Evolutionary conservation across 2,797 vertebrate species (phyloP).

Genomic region (Coregonus suidteri): DNA sequence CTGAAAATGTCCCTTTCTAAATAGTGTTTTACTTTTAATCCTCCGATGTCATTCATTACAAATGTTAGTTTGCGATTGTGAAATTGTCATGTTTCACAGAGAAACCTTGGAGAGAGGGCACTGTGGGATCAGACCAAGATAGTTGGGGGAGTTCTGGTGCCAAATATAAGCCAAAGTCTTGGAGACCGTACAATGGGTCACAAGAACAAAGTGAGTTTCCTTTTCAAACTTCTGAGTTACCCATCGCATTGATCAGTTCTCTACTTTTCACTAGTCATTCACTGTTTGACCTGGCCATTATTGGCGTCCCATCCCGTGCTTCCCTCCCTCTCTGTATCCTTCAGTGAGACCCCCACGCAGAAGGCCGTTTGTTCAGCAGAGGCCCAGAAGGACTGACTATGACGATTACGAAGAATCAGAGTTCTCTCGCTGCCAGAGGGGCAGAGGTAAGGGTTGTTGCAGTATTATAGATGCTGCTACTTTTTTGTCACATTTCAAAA

Average conservation of each 20-base stretch:
- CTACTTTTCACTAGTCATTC: not conserved
- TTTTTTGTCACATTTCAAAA: not conserved
- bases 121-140: conserved; percentile 37
- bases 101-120: conserved; percentile 24
- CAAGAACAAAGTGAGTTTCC: conserved; percentile 47
- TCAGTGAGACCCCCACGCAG: conserved; percentile 25
- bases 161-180: conserved; percentile 44
- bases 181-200: conserved; percentile 30
- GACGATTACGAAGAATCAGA: conserved; percentile 44
- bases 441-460: conserved; percentile 49
- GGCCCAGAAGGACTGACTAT: conserved; percentile 48
- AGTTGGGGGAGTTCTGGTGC: conserved; percentile 40
- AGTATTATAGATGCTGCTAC: not conserved
- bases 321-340: not conserved
- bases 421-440: conserved; percentile 43
- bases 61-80: not conserved
- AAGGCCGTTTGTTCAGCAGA: conserved; percentile 45
- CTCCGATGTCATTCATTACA: not conserved
- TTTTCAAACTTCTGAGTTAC: no score
- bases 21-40: not conserved
- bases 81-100: conserved; percentile 9
- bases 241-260: not conserved
- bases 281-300: not conserved
- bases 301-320: not conserved
- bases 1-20: not conserved